Evolutionary conservation across 2,797 vertebrate genomes (phyloP).

Genomic region (Takifugu rubripes): DNA sequence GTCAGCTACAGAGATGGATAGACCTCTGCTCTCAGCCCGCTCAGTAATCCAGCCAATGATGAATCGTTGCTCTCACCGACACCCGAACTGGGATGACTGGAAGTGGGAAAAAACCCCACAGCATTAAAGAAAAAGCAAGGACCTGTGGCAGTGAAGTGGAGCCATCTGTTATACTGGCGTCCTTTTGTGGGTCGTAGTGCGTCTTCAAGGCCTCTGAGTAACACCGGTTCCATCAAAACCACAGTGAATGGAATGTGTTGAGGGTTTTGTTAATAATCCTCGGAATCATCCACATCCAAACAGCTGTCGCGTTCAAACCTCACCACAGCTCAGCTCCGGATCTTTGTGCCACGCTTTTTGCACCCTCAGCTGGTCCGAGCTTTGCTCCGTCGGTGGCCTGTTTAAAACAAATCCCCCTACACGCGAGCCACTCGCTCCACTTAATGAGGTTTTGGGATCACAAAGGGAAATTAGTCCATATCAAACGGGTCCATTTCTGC

Average conservation of each 20-base stretch:
- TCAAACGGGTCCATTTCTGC: slow-evolving; percentile 71
- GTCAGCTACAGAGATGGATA: slow-evolving; percentile 74
- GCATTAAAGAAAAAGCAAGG: slow-evolving; percentile 10
- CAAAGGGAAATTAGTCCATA: slow-evolving; percentile 66
- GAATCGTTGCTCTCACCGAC: slow-evolving; percentile 72
- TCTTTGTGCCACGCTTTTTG: too few species aligned
- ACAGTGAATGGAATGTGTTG: too few species aligned
- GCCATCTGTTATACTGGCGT: slow-evolving; percentile 72
- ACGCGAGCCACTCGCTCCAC: slow-evolving; percentile 73
- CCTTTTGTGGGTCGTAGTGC: slow-evolving; percentile 44
- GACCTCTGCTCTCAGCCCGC: slow-evolving; percentile 71
- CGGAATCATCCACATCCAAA: too few species aligned
- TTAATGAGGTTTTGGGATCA: slow-evolving; percentile 79
- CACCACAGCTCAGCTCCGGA: too few species aligned
- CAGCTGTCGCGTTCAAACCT: too few species aligned
- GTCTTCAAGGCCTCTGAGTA: too few species aligned
- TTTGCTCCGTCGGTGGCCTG: slow-evolving; percentile 49
- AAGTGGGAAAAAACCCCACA: slow-evolving; percentile 59
- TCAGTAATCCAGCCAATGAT: slow-evolving; percentile 75
- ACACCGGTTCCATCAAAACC: too few species aligned
- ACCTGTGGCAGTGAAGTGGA: slow-evolving; percentile 42
- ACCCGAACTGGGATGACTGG: slow-evolving; percentile 74
- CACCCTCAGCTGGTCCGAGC: too few species aligned
- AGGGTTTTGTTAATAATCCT: too few species aligned
- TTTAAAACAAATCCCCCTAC: slow-evolving; percentile 72